Evolutionary conservation across 64 coral and sea anemone genomes (phyloP).

Genomic region (Pocillopora damicornis): DNA sequence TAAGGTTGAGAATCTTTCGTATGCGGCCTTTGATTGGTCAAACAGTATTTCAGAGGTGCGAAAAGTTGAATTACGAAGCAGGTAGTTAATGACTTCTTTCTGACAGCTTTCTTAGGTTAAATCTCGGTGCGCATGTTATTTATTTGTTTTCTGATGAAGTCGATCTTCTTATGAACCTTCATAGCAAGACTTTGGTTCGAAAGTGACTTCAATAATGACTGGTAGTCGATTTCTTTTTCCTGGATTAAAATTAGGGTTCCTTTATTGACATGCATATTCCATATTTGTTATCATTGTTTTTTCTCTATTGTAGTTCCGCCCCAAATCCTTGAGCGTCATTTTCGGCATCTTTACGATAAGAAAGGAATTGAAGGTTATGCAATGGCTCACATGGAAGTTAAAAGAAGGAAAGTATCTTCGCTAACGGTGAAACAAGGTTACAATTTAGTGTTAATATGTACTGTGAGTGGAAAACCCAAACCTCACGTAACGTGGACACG

Average conservation of each 20-base stretch:
- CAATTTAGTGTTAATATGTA: slow-evolving; percentile 66
- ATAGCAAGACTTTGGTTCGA: too few relatives aligned
- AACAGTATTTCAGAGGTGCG: too few relatives aligned
- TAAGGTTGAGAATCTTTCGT: too few relatives aligned
- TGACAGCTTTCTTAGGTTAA: too few relatives aligned
- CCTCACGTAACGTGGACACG: slow-evolving; percentile 60
- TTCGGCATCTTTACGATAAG: slow-evolving; percentile 9
- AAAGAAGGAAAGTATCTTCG: slow-evolving; percentile 1
- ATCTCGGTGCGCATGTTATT: too few relatives aligned
- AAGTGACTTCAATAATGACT: too few relatives aligned
- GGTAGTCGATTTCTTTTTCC: not conserved
- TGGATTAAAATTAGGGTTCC: not conserved
- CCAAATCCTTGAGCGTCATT: slow-evolving; percentile 34
- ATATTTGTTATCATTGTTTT: not conserved
- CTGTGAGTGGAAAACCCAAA: slow-evolving; percentile 60
- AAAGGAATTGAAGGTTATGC: slow-evolving; percentile 23
- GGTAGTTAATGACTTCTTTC: too few relatives aligned
- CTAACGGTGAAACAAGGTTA: slow-evolving; percentile 49
- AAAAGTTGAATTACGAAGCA: too few relatives aligned
- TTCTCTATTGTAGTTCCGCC: slow-evolving; percentile 3
- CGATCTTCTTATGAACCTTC: too few relatives aligned
- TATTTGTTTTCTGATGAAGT: too few relatives aligned
- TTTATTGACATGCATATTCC: not conserved
- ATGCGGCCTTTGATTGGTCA: too few relatives aligned
- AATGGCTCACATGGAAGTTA: slow-evolving; percentile 19